These are phyloP conservation scores for Habrosyne pyritoides DNA, from an alignment of 2,888 invertebrate species.

Conservation along the genomic window DNA sequence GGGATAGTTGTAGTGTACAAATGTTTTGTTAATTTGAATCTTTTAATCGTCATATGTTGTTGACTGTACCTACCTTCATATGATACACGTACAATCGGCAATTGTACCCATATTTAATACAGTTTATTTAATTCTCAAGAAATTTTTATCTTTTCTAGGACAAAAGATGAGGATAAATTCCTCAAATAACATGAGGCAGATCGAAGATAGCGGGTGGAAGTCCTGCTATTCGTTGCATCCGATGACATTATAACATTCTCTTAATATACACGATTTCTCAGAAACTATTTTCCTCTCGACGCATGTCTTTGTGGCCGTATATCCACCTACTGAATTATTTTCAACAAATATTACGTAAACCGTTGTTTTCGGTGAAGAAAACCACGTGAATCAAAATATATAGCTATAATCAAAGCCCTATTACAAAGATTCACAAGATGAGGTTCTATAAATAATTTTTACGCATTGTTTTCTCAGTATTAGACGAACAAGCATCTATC, in stretches of 20 bases:
- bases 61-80: too few species aligned
- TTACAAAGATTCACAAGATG: background rate
- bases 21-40: too few species aligned
- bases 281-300: background rate
- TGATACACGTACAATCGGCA: too few species aligned
- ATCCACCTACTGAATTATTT: too few species aligned
- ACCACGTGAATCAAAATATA: too few species aligned
- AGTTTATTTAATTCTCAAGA: too few species aligned
- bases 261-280: slow-evolving; percentile 24
- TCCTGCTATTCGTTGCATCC: background rate
- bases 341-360: too few species aligned
- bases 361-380: too few species aligned
- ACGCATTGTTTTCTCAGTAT: background rate
- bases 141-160: background rate
- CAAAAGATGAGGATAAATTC: background rate
- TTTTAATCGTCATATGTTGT: too few species aligned
- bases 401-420: too few species aligned
- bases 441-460: background rate
- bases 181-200: background rate
- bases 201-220: background rate
- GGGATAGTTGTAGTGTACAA: too few species aligned
- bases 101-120: too few species aligned
- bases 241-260: slow-evolving; percentile 20
- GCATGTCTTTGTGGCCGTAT: background rate
- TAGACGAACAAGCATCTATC: background rate